These are phyloP conservation scores for Zosterops pallidus DNA, from an alignment of 2,113 vertebrate genomes.

Conservation along the genomic window DNA sequence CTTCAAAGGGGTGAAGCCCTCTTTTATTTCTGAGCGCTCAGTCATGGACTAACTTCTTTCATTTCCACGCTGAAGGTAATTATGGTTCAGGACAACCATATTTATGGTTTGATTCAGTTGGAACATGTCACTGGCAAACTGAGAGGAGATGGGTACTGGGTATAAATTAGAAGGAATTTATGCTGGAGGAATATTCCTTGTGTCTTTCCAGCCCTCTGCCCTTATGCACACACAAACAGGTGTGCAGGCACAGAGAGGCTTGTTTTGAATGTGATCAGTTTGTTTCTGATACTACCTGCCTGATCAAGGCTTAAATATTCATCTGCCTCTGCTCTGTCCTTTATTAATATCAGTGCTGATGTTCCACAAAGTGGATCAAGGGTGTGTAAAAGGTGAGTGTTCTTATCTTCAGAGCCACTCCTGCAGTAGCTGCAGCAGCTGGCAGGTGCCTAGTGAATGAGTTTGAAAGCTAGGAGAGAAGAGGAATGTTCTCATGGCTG, in stretches of 20 bases:
- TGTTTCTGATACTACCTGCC: not conserved
- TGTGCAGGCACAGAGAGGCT: not conserved
- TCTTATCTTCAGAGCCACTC: not conserved
- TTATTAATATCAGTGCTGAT: not conserved
- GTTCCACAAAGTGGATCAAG: not conserved
- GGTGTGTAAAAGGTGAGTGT: not conserved
- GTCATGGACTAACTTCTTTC: constrained; percentile 10
- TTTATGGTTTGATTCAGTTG: not conserved
- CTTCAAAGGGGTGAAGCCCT: not conserved
- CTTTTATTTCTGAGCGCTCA: constrained; percentile 30
- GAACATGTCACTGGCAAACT: not conserved
- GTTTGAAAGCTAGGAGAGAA: not conserved
- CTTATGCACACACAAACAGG: not conserved
- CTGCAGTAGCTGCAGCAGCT: not conserved
- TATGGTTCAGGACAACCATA: not conserved
- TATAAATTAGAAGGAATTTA: not conserved
- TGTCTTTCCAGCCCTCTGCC: not conserved
- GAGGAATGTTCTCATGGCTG: not conserved
- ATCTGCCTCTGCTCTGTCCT: not conserved
- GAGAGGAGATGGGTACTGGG: not conserved
- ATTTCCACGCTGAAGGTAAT: constrained; percentile 4
- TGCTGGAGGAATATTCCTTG: not conserved
- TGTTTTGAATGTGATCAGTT: not conserved
- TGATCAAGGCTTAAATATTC: not conserved
- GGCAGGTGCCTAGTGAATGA: not conserved